These are phyloP conservation scores for Onychorhynchus coronatus DNA, from an alignment of 2,113 vertebrate genomes.

Conservation along the genomic window DNA sequence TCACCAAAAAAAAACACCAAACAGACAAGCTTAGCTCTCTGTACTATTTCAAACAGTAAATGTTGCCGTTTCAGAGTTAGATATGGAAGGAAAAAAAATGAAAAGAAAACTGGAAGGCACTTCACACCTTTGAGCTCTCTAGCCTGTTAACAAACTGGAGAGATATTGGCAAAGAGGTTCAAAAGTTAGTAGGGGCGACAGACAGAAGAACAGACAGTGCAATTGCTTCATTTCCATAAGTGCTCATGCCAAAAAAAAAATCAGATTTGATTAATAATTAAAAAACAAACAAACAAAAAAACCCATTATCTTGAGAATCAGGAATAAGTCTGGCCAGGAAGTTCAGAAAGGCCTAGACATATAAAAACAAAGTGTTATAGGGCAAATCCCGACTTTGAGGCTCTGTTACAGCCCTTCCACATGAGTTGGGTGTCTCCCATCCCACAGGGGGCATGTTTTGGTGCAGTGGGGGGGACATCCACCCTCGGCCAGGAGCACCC, in stretches of 20 bases:
- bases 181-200: slow-evolving; percentile 47
- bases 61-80: not conserved
- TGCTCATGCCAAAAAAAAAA: not conserved
- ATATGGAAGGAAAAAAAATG: not conserved
- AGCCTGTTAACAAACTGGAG: slow-evolving; percentile 20
- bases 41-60: not conserved
- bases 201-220: slow-evolving; percentile 41
- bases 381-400: not conserved
- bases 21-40: not conserved
- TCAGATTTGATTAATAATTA: slow-evolving; percentile 30
- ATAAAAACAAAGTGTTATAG: not conserved
- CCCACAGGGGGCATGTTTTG: not conserved
- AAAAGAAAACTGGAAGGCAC: not conserved
- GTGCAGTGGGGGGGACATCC: not conserved
- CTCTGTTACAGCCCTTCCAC: not conserved
- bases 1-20: not conserved
- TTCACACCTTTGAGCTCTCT: slow-evolving; percentile 29
- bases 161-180: slow-evolving; percentile 28
- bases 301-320: not conserved
- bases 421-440: not conserved
- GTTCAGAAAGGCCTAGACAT: not conserved
- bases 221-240: slow-evolving; percentile 39
- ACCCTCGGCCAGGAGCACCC: not conserved
- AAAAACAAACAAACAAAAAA: not conserved
- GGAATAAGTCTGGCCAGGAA: not conserved